Base-by-base conservation (phyloP, 2,113 vertebrate genomes). In the Hydrochoerus hydrochaeris region DNA sequence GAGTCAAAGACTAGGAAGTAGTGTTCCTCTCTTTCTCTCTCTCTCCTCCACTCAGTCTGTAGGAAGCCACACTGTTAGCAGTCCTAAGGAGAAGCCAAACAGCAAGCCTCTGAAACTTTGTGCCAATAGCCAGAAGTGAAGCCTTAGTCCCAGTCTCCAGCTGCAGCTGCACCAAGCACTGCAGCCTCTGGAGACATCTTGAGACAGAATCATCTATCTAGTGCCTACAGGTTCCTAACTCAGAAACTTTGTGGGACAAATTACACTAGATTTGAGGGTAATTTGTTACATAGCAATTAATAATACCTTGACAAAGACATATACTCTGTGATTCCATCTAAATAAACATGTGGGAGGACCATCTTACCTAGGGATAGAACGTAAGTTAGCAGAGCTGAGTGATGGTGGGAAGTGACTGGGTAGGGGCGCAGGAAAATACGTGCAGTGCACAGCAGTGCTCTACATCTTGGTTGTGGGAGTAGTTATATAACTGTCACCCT, bases 231-330 rank as follows among this genome's bases (percentile, higher is more conserved):
- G 49, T 49, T 80, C 46, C 73, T 85, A 71, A 93, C 30, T 63
- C n/a, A 84, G 77, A 95, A 93, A 95, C 41, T 69, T 6, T 78
- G 54, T 44, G 32, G 49, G 41, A 26, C 83, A 93, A 83, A 19
- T 78, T n/a, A 65, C 49, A 69, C 24, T 28, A 71, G 62, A 62
- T 57, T 44, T 19, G 10, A 44, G 44, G 20, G 17, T 46, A 54
- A 77, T 71, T 38, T 71, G 13, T 78, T 83, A 86, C 57, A 44
- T 7, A 46, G 32, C 41, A 83, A 81, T 75, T 75, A 93, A 75
- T 41, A 71, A 52, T 82, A 52, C 24, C 82, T 75, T 90, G 12
- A 54, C 62, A 63, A 86, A 85, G 78, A 7, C 44, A 62, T 35
- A 13, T 41, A 54, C 32, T 69, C 91, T 85, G 49, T 17, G 22